Base-by-base conservation (phyloP, 2,113 vertebrate genomes). In the Zosterops lateralis region DNA sequence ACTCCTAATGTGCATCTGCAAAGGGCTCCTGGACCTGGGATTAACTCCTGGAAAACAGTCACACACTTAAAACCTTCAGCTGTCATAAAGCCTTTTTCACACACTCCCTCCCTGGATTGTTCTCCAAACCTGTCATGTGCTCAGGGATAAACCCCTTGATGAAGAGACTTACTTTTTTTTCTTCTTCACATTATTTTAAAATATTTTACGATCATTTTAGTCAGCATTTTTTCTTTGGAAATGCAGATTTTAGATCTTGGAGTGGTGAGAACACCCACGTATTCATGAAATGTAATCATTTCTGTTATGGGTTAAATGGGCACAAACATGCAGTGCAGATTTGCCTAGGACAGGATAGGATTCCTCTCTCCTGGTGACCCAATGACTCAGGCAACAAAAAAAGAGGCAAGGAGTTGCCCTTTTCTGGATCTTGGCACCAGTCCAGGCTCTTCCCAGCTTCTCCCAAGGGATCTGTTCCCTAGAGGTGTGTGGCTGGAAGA, bases 1-100 rank as follows among this genome's bases (percentile, higher is more conserved):
- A 72, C 50, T 78, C 50, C n/a, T 75, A 51, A 83, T 31, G 73
- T 85, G 50, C 18, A 26, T 58, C 89, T 89, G 64, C 65, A 81
- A 92, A 92, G 20, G 57, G 53, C 45, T 84, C 51, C 80, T 83
- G 56, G 81, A 83, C 14, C 34, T 40, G 47, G 50, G n/a, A 76
- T 92, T 92, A 93, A 86, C 53, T 88, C 36, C 56, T 53, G 42
- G 44, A 96, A 57, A 90, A 48, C 36, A 95, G 87, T 53, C 87
- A 89, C 64, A 92, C n/a, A 51, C 64, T 92, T 82, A 75, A 92
- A 94, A 87, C 42, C 47, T 84, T 90, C 36, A 58, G 42, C 62
- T 95, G 76, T 89, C 79, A 72, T 68, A 92, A 95, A 96, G 66
- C 22, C 74, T 79, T 94, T 90, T 90, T 94, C 77, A 96, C 74